Percentiles rank a stretch among this genome's conserved stretches.
Conservation (phyloP, 37 sponge, comb jelly and placozoan genomes). For the Hexactinellida sp. region DNA sequence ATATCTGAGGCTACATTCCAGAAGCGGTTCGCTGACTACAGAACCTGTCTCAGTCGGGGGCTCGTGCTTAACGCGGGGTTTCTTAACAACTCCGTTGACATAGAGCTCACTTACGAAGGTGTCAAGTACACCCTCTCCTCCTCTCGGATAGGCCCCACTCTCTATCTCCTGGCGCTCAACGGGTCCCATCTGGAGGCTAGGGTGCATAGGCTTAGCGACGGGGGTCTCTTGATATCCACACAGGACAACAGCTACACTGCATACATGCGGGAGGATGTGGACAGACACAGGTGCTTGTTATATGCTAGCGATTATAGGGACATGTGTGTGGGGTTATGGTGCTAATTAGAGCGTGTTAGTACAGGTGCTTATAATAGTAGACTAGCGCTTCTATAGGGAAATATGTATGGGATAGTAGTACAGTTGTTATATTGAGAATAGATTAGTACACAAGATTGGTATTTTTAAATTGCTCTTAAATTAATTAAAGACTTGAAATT, state of each 20-base stretch:
- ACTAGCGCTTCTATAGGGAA: no score
- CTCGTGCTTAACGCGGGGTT: constrained; percentile 79
- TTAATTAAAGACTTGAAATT: no score
- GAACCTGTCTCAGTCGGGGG: constrained; percentile 66
- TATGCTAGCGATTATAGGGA: no score
- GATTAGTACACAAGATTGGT: no score
- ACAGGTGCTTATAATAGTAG: no score
- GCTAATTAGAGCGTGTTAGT: no score
- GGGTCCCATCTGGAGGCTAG: constrained; percentile 57
- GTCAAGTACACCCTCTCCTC: constrained; percentile 60
- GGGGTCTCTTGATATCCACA: constrained; percentile 62
- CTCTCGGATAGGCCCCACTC: constrained; percentile 23
- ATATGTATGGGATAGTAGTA: no score
- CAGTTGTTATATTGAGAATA: no score
- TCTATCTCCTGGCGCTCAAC: constrained; percentile 66
- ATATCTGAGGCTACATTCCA: constrained; percentile 70
- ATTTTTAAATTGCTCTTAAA: no score
- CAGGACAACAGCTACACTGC: constrained; percentile 69
- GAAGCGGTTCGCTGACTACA: constrained; percentile 80
- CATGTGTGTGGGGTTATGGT: no score
- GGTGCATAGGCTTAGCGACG: constrained; percentile 67
- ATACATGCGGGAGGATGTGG: constrained; percentile 85
- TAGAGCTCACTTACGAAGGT: constrained; percentile 72
- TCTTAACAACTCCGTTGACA: constrained; percentile 68
- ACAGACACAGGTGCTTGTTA: constrained; percentile 23